Conservation (phyloP, 2,113 vertebrate species). For the Gallinago jamesoni region DNA sequence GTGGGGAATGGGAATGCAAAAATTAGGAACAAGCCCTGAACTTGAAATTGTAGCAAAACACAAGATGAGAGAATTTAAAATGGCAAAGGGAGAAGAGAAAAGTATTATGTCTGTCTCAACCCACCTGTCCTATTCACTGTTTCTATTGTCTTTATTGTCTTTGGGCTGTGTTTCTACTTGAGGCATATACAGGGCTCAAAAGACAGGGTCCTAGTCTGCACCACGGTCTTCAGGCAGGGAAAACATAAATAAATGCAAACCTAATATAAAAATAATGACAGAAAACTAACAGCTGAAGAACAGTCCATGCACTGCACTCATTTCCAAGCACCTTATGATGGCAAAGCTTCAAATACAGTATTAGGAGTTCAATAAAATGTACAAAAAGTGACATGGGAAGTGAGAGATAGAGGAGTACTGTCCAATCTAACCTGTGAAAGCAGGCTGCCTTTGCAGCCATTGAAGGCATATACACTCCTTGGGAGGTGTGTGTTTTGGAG, state of each 20-base stretch:
- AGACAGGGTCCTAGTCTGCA: neutral
- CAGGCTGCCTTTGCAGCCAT: neutral
- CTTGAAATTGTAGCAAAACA: neutral
- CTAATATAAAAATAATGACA: neutral
- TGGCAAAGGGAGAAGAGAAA: neutral
- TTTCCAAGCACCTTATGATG: neutral
- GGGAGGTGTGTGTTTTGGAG: neutral
- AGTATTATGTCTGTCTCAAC: neutral
- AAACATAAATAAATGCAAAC: neutral
- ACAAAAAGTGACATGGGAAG: neutral
- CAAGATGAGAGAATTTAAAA: neutral
- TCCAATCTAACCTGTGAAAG: neutral
- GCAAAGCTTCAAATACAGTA: neutral
- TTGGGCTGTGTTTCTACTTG: neutral
- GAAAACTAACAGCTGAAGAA: neutral
- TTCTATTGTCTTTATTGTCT: neutral
- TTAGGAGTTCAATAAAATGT: neutral
- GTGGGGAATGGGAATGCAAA: neutral
- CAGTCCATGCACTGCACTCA: neutral
- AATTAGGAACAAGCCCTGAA: neutral
- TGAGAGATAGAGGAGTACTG: neutral
- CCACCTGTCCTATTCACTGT: neutral
- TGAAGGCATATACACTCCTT: neutral
- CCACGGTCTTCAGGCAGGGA: neutral
- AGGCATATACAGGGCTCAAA: neutral